Conservation (phyloP, 2,888 invertebrate genomes). For the Iphiclides podalirius region DNA sequence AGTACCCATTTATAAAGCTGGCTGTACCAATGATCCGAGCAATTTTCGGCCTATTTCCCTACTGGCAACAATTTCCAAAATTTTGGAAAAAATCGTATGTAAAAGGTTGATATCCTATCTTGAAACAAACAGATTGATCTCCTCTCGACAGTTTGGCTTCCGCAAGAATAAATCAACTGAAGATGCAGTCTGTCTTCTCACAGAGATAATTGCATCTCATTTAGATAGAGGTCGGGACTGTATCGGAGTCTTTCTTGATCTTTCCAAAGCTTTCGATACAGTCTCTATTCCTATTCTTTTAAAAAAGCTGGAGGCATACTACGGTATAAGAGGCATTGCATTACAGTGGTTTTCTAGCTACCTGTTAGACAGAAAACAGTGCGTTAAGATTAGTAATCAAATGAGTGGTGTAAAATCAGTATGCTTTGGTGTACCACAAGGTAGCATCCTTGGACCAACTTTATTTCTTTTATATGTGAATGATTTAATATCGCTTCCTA, state of each 20-base stretch:
- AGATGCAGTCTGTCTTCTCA: too few species aligned
- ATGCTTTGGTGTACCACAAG: too few species aligned
- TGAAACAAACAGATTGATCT: neutral
- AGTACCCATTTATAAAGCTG: neutral
- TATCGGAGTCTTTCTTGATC: neutral
- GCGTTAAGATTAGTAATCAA: too few species aligned
- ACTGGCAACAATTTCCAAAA: neutral
- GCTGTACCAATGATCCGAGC: neutral
- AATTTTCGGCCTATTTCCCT: neutral
- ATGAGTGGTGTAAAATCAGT: neutral
- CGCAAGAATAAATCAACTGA: neutral
- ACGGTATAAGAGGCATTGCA: neutral
- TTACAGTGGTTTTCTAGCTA: neutral
- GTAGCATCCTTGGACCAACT: neutral
- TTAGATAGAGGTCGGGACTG: too few species aligned
- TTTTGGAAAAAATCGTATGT: neutral
- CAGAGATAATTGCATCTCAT: neutral
- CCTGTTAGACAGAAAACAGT: neutral
- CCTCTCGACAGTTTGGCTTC: neutral
- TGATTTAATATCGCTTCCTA: neutral
- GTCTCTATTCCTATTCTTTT: neutral
- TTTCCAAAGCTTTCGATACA: neutral
- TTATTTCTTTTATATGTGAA: neutral
- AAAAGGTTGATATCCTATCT: neutral
- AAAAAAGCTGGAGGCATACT: neutral